Evolutionary conservation across 1,140 invertebrate species (phyloP).

Genomic region (Drosophila grimshawi): DNA sequence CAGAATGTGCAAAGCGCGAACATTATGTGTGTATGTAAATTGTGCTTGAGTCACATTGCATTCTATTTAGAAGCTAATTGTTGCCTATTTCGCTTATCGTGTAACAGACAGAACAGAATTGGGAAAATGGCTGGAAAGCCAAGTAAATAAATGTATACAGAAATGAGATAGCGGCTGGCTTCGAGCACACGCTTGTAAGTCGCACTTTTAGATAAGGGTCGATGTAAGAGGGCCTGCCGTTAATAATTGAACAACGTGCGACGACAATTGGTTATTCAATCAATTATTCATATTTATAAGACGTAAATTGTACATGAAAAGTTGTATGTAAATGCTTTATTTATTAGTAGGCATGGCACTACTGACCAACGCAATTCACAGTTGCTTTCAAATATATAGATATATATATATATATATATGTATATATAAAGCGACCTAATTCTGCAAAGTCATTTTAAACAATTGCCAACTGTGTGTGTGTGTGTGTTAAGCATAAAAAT

Average conservation of each 20-base stretch:
- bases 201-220: neutral
- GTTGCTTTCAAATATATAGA: neutral
- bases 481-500: conserved; percentile 13
- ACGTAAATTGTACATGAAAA: neutral
- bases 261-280: conserved; percentile 8
- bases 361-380: conserved; percentile 24
- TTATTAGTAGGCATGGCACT: neutral
- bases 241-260: neutral
- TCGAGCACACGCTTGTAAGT: neutral
- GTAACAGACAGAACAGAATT: neutral
- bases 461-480: conserved; percentile 20
- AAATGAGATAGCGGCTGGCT: conserved; percentile 2
- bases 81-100: neutral
- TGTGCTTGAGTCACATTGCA: neutral
- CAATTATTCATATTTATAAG: neutral
- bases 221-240: neutral
- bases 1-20: neutral
- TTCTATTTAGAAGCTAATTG: neutral
- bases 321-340: neutral
- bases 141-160: neutral
- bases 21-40: neutral
- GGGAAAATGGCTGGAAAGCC: neutral
- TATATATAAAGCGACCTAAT: conserved; percentile 12
- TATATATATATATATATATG: neutral
- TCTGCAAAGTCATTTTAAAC: conserved; percentile 33